These are phyloP conservation scores for Xanthia togata DNA, from an alignment of 2,888 invertebrate species.

Conservation along the genomic window DNA sequence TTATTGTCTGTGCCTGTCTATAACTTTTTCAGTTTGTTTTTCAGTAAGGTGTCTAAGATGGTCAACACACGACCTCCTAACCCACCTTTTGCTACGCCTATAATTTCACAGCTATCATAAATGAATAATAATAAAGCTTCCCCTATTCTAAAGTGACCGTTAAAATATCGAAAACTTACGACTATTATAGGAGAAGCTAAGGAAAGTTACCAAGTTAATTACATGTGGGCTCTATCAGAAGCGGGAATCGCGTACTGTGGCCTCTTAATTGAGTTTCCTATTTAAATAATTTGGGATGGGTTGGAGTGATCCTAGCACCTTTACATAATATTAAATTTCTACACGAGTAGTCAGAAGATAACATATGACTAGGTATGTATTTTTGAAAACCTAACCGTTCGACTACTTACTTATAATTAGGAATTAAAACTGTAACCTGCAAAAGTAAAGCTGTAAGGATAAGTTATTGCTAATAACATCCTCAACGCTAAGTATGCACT, in stretches of 20 bases:
- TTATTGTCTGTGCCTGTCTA: not conserved
- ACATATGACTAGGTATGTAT: not conserved
- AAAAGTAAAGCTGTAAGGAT: conserved; percentile 36
- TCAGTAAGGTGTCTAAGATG: not conserved
- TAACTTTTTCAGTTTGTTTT: not conserved
- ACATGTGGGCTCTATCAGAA: conserved; percentile 82
- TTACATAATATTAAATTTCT: conserved; percentile 70
- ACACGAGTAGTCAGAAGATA: not conserved
- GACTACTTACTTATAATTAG: conserved; percentile 21
- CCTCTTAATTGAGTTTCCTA: conserved; percentile 83
- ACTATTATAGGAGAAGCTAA: conserved; percentile 64
- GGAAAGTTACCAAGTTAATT: conserved; percentile 79
- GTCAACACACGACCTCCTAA: not conserved
- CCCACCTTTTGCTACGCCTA: conserved; percentile 8
- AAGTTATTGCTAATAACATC: conserved; percentile 62
- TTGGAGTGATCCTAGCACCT: conserved; percentile 66
- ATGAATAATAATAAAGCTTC: conserved; percentile 65
- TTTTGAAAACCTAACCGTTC: conserved; percentile 1
- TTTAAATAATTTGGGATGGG: conserved; percentile 80
- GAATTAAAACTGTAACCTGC: conserved; percentile 16
- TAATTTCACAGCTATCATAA: conserved; percentile 57
- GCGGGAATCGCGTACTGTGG: conserved; percentile 76
- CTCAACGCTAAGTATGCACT: conserved; percentile 19
- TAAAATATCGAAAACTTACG: conserved; percentile 78
- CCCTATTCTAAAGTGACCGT: conserved; percentile 77